Evolutionary conservation across 2,888 invertebrate species (phyloP).

Genomic region (Candidula unifasciata): DNA sequence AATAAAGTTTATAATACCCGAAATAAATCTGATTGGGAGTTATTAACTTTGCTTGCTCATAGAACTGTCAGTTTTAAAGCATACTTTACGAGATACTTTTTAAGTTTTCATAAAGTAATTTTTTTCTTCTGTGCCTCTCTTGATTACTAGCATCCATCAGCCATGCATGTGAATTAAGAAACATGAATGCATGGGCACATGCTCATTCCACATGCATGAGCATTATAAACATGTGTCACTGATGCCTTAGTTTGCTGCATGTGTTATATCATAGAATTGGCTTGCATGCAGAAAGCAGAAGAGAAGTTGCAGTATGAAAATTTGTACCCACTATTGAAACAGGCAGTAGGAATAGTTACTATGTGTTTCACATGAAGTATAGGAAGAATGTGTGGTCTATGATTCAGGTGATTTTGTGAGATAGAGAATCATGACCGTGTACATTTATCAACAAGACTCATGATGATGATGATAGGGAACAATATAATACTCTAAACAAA

Average conservation of each 20-base stretch:
- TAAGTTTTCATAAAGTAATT: not conserved
- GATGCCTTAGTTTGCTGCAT: not conserved
- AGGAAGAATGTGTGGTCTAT: too few species aligned
- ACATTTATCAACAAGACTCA: too few species aligned
- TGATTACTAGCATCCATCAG: not conserved
- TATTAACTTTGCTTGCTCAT: not conserved
- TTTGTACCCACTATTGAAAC: too few species aligned
- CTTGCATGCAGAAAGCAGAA: not conserved
- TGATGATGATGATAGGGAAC: too few species aligned
- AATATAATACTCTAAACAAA: not conserved
- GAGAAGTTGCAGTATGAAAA: too few species aligned
- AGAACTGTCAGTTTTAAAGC: constrained; percentile 1
- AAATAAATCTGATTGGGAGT: not conserved
- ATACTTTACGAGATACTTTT: not conserved
- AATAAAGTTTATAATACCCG: not conserved
- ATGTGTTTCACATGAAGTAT: too few species aligned
- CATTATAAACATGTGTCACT: not conserved
- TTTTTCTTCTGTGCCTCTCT: too few species aligned
- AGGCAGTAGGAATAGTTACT: too few species aligned
- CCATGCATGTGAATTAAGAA: constrained; percentile 20
- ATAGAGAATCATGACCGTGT: too few species aligned
- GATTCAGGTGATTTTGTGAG: too few species aligned
- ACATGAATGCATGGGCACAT: too few species aligned
- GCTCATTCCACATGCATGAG: constrained; percentile 21
- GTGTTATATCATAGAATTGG: not conserved